Conservation (phyloP, 2,797 vertebrate genomes). For the Eurystomus glaucurus region DNA sequence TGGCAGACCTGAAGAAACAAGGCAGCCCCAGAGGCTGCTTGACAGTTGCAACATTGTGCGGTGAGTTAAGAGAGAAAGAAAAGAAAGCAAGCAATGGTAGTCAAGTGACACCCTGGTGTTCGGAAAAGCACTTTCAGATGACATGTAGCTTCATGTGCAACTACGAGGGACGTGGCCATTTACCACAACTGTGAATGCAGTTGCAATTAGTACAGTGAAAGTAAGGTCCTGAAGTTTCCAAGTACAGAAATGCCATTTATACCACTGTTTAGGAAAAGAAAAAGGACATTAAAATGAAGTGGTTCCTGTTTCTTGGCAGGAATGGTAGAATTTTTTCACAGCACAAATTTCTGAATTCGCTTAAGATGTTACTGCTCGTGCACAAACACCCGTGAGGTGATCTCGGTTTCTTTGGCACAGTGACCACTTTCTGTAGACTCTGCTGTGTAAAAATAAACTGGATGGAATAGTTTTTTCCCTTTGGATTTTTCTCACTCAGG, state of each 20-base stretch:
- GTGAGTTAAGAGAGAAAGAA: constrained; percentile 3
- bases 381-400: constrained; percentile 25
- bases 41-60: not conserved
- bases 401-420: constrained; percentile 38
- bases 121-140: accelerated
- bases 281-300: not conserved
- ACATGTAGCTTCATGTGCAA: not conserved
- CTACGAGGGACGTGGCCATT: not conserved
- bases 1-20: not conserved
- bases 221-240: not conserved
- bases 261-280: not conserved
- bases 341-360: constrained; percentile 32
- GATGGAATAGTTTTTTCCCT: constrained; percentile 49
- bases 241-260: constrained; percentile 3
- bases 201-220: not conserved
- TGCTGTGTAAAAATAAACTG: constrained; percentile 56
- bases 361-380: constrained; percentile 23
- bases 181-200: not conserved
- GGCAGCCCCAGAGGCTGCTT: not conserved
- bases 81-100: not conserved
- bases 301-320: constrained; percentile 31
- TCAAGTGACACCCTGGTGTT: not conserved
- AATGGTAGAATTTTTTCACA: constrained; percentile 20
- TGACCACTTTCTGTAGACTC: constrained; percentile 42
- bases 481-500: constrained; percentile 60